Evolutionary conservation across 1,140 invertebrate genomes (phyloP), one percentile per base, ranked within the genome.

Genomic region (Tachypleus tridentatus): DNA sequence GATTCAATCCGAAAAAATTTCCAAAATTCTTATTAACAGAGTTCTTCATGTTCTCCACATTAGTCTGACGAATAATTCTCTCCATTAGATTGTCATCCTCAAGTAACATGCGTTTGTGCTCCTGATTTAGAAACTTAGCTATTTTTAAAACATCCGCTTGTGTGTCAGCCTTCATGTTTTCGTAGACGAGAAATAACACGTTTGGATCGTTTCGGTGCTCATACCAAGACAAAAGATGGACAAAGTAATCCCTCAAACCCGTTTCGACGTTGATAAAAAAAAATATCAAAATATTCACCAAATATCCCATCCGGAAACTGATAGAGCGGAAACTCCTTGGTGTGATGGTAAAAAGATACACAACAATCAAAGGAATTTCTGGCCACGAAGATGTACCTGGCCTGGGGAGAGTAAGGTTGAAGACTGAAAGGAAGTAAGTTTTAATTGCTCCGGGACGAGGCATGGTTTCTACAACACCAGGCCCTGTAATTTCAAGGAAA

Each of bases 291-390:
- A 60, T 76, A 77, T 6, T 68, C 69, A 58, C 75, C 70, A 64
- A 77, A 78, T 5, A 70, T 63, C 9, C 73, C 74, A 49, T 74
- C 63, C 4, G 47, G 29, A 11, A 61, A 67, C 9, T 47, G 54
- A 5, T 67, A 67, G 10, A 62, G 49, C 4, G 65, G 62, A 60
- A 67, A 64, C 57, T 65, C 58, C 51, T 83, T 81, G 74, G 89
- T 87, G 52, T 91, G 82, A 76, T 91, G 85, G 73, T 86, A 93
- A 75, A 86, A 91, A 0, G 89, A 93, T 0, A 92, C 86, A 4
- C 83, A 87, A 2, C 91, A 86, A 74, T 93, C 90, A 75, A 90
- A 89, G 0, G 90, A 89, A 78, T 93, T 89, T 61, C 91, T 79
- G 4, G 86, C 85, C 0, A 91, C 83, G 71, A 90, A 91, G 6